Evolutionary conservation across 2,888 invertebrate species (phyloP), one percentile per base, ranked within the genome.

Genomic region (Rhyacophila evoluta): DNA sequence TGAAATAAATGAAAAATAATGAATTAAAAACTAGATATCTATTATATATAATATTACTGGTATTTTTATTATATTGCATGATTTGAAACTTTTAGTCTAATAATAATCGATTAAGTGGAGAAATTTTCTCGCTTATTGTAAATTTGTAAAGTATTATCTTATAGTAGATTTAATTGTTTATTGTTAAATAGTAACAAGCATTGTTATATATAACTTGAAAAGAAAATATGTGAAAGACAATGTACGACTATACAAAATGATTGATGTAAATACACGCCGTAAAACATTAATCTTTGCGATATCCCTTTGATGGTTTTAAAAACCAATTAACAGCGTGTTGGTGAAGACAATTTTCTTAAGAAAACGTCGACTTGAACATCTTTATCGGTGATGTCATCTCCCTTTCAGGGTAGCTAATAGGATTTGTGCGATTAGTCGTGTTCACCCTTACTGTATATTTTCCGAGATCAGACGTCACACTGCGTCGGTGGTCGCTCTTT

Each of bases 381-480:
- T 55, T 55, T 55, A 55, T 55, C 55, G 5, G 25, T 55, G 55
- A 55, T 55, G 55, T 55, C 55, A 55, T 55, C 55, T 55, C 55
- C 55, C 25, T 55, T 55, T 55, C 55, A 55, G 25, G 55, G 19
- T 55, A 25, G 55, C 19, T 55, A 55, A 55, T 55, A 55, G 55
- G 55, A 55, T 55, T 55, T 55, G 55, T 19, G 19, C 55, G 55
- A 55, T 55, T 55, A 55, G 55, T 55, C 55, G 55, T 55, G 55
- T 55, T 55, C 55, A 19, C 55, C 25, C 19, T 55, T 55, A 6
- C 55, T 55, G 19, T 55, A 55, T 55, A 55, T 55, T 25, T 55
- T 55, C 19, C 12, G 8, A 55, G 55, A 55, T 55, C 55, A 55
- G 55, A 25, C 55, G 55, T 55, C 55, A 25, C 55, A 55, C 55